Conservation (phyloP, 1,140 invertebrate genomes). For the Cotesia chilonis region DNA sequence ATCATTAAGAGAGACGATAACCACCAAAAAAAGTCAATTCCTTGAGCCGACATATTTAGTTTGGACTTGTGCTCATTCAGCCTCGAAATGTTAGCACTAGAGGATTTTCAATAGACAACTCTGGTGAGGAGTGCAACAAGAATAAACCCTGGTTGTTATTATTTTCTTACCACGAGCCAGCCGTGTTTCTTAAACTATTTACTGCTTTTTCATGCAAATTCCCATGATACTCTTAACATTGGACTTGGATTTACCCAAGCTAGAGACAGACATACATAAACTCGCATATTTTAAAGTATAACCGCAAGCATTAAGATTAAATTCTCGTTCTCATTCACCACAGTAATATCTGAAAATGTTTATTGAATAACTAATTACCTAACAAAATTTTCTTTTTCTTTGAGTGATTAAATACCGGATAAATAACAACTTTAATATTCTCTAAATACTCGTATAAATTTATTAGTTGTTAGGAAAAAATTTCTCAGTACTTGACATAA, state of each 20-base stretch:
- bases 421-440: no score
- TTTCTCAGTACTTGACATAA: background rate
- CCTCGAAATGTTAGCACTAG: no score
- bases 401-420: no score
- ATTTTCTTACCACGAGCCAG: slow-evolving; percentile 17
- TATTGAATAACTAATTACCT: no score
- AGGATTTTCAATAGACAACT: no score
- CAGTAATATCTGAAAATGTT: background rate
- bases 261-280: no score
- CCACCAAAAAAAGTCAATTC: no score
- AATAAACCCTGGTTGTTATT: slow-evolving; percentile 15
- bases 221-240: slow-evolving; percentile 16
- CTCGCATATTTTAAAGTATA: background rate
- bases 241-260: background rate
- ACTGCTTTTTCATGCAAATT: slow-evolving; percentile 27
- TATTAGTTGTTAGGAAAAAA: slow-evolving; percentile 13
- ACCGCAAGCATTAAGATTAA: slow-evolving; percentile 15
- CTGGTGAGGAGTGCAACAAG: no score
- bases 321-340: slow-evolving; percentile 19
- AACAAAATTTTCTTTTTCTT: no score
- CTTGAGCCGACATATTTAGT: no score
- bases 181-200: slow-evolving; percentile 24
- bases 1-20: no score
- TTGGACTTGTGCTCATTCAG: no score
- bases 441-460: background rate